Percentiles rank a stretch among this genome's conserved stretches.
Evolutionary conservation across 2,113 vertebrate species (phyloP).

Genomic region (Chloropsis cyanopogon): DNA sequence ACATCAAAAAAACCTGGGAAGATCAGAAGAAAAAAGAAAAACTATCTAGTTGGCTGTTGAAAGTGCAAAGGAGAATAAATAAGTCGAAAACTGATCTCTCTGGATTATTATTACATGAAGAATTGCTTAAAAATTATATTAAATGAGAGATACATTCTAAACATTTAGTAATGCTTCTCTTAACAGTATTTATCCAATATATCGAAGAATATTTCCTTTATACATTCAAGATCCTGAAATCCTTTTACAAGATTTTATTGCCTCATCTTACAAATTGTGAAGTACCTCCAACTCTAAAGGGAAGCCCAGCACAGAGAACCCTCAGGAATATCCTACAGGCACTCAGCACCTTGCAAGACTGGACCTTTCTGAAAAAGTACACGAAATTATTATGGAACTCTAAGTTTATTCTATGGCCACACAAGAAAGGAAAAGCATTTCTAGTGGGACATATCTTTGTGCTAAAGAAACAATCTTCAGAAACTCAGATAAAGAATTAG

Average conservation of each 20-base stretch:
- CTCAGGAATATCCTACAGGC: not conserved
- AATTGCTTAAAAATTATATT: not conserved
- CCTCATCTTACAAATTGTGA: not conserved
- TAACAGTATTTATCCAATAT: not conserved
- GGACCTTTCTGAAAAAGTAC: not conserved
- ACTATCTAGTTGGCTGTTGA: constrained; percentile 23
- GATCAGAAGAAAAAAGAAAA: constrained; percentile 71
- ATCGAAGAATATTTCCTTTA: not conserved
- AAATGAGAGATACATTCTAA: not conserved
- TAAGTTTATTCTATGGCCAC: not conserved
- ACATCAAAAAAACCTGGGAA: constrained; percentile 77
- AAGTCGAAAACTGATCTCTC: not conserved
- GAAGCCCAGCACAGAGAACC: not conserved
- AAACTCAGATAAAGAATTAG: not conserved
- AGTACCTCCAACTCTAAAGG: not conserved
- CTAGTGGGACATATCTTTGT: not conserved
- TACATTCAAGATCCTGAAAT: not conserved
- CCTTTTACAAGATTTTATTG: constrained; percentile 18
- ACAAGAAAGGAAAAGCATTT: not conserved
- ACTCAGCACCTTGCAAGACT: not conserved
- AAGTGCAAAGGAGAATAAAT: constrained; percentile 60
- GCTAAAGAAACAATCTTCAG: not conserved
- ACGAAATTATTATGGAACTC: not conserved
- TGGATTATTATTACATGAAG: not conserved
- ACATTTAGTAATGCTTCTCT: not conserved